Evolutionary conservation across 1,140 invertebrate species (phyloP).

Genomic region (Oncopeltus fasciatus): DNA sequence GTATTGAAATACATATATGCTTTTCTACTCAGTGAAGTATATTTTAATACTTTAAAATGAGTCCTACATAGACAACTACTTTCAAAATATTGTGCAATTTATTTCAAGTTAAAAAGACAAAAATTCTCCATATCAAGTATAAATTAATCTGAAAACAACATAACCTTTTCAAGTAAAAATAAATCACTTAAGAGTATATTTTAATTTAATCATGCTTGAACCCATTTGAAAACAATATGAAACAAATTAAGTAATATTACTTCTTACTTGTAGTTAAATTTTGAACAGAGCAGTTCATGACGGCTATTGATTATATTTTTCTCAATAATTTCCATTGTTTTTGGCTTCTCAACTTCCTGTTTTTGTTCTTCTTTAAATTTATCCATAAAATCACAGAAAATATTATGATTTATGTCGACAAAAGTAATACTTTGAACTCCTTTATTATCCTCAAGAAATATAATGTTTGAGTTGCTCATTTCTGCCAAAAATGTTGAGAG

Average conservation of each 20-base stretch:
- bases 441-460: conserved; percentile 38
- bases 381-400: conserved; percentile 32
- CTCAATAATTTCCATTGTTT: conserved; percentile 44
- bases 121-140: no score
- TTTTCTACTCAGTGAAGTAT: no score
- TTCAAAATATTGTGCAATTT: no score
- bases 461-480: conserved; percentile 38
- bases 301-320: conserved; percentile 51
- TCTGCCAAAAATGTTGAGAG: conserved; percentile 59
- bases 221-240: neutral
- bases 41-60: no score
- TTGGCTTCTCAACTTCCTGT: conserved; percentile 26
- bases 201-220: no score
- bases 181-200: no score
- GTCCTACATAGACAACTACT: no score
- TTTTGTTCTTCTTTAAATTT: conserved; percentile 29
- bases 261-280: conserved; percentile 39
- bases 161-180: no score
- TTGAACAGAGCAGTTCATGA: conserved; percentile 46
- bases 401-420: conserved; percentile 40
- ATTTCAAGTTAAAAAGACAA: no score
- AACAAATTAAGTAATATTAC: neutral
- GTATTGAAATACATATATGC: no score
- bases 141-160: no score
- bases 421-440: conserved; percentile 50